A percentile compares a stretch with the other conserved stretches of the same genome.
phyloP scores from a whole-genome alignment of 2,888 invertebrate genomes.

The Epistrophella euchroma region DNA sequence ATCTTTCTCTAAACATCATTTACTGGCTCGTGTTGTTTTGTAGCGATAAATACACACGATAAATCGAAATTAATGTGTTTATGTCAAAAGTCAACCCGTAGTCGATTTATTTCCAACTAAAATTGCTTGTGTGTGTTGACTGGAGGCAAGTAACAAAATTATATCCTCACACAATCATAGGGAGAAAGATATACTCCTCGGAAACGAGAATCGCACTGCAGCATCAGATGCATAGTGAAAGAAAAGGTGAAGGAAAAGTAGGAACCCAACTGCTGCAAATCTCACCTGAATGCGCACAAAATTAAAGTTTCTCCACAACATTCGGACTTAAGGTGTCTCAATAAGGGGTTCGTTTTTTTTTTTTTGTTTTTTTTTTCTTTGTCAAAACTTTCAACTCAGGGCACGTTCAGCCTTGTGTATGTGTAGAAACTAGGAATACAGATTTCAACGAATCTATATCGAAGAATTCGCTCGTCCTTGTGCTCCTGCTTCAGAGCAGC shows the following conservation, averaged over 20 bases:
- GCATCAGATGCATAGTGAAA: conserved; percentile 3
- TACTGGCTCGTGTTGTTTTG: conserved; percentile 43
- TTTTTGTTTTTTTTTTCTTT: conserved; percentile 1
- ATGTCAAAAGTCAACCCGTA: conserved; percentile 66
- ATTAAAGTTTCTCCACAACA: conserved; percentile 61
- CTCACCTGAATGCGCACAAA: conserved; percentile 71
- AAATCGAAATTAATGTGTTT: conserved; percentile 70
- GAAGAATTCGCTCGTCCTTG: background rate
- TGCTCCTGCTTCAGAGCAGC: background rate
- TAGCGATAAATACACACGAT: conserved; percentile 63
- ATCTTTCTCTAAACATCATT: conserved; percentile 41
- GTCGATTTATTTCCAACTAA: conserved; percentile 67
- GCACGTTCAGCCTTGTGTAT: conserved; percentile 20
- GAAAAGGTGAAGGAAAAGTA: background rate
- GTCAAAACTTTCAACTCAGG: conserved; percentile 28
- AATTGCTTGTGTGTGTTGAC: conserved; percentile 56
- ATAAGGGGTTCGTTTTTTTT: conserved; percentile 20
- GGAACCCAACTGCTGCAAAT: background rate
- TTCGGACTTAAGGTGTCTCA: conserved; percentile 2
- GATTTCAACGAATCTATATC: conserved; percentile 32
- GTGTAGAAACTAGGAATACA: conserved; percentile 1
- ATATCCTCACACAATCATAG: conserved; percentile 28
- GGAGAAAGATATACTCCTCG: conserved; percentile 26
- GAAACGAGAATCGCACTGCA: conserved; percentile 30
- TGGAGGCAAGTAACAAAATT: conserved; percentile 58